Evolutionary conservation across 2,888 invertebrate species (phyloP).

Genomic region (Liopterus haemorrhoidalis): DNA sequence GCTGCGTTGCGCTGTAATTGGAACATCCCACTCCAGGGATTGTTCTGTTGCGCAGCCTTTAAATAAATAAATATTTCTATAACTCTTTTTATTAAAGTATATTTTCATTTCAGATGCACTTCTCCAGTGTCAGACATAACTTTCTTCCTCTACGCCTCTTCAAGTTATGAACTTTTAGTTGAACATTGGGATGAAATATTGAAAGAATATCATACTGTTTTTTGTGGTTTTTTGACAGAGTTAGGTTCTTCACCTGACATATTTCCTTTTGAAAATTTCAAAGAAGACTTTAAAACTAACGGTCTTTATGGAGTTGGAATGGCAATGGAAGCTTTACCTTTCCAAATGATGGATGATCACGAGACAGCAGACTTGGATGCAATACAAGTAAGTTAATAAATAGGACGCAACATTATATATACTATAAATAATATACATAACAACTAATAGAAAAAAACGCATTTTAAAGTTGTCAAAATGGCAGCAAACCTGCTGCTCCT

Average conservation of each 20-base stretch:
- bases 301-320: conserved; percentile 55
- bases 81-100: not conserved
- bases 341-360: conserved; percentile 52
- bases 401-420: too few species aligned
- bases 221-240: conserved; percentile 50
- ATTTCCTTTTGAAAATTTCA: conserved; percentile 50
- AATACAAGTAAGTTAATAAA: conserved; percentile 46
- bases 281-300: conserved; percentile 52
- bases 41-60: too few species aligned
- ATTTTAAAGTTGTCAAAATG: too few species aligned
- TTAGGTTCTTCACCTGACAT: conserved; percentile 58
- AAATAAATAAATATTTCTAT: not conserved
- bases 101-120: conserved; percentile 41
- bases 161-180: conserved; percentile 52
- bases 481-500: too few species aligned
- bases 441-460: too few species aligned
- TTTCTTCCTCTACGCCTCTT: conserved; percentile 60
- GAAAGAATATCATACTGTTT: conserved; percentile 54
- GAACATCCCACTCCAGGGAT: too few species aligned
- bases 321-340: conserved; percentile 55
- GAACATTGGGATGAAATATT: conserved; percentile 56
- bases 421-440: too few species aligned
- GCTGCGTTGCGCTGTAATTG: too few species aligned
- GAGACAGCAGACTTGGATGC: conserved; percentile 54
- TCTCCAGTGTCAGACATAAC: conserved; percentile 55